A percentile compares a stretch with the other conserved stretches of the same genome.
These are phyloP conservation scores for Poecilobothrus nobilitatus DNA, from an alignment of 2,888 invertebrate genomes.

Conservation along the genomic window DNA sequence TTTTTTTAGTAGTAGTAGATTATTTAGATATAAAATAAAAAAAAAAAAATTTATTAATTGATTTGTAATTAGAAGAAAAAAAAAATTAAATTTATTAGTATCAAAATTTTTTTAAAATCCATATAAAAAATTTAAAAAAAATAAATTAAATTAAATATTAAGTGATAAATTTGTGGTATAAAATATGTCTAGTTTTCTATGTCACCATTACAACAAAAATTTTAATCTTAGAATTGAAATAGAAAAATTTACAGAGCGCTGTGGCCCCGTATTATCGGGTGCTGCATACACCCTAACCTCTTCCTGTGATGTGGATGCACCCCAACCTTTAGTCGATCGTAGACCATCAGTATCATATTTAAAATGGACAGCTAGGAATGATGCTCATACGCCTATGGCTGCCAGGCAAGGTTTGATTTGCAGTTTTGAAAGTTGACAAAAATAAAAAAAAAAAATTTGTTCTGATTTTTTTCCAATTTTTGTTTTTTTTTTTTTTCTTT, in stretches of 20 bases:
- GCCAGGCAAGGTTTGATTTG: slow-evolving; percentile 48
- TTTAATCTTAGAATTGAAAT: slow-evolving; percentile 13
- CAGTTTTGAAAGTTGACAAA: slow-evolving; percentile 24
- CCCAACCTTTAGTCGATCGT: slow-evolving; percentile 62
- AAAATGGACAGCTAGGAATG: slow-evolving; percentile 45
- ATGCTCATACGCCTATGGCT: slow-evolving; percentile 39
- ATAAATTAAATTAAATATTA: no score
- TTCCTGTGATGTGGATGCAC: slow-evolving; percentile 57
- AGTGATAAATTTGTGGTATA: slow-evolving; percentile 11
- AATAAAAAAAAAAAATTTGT: background rate
- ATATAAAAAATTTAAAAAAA: no score
- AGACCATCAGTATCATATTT: slow-evolving; percentile 56
- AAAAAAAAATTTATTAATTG: no score
- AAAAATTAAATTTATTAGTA: no score
- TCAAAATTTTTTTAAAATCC: no score
- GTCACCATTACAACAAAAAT: slow-evolving; percentile 16
- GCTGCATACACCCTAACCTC: slow-evolving; percentile 46
- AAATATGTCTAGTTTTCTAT: slow-evolving; percentile 39
- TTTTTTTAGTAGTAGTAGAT: no score
- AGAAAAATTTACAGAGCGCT: slow-evolving; percentile 54
- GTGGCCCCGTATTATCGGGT: slow-evolving; percentile 58
- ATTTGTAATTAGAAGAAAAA: no score
- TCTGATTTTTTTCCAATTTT: background rate
- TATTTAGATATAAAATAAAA: no score
- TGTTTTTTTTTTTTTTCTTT: background rate